Base-by-base conservation (phyloP, 2,113 vertebrate genomes). In the Chionodraco myersi region DNA sequence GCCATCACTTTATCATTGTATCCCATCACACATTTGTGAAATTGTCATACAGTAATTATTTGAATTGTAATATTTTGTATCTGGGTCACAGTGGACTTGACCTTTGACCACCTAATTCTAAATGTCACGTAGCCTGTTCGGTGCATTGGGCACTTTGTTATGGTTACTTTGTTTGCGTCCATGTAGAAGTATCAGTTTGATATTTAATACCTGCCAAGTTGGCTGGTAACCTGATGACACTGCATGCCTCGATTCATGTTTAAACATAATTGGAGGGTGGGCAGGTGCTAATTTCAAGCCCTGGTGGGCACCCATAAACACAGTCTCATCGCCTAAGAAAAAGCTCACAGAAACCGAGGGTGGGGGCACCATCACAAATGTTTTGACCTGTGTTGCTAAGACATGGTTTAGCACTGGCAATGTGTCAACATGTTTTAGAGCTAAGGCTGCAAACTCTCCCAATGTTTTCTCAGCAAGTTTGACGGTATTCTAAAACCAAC, bases 211-310 rank as follows among this genome's bases (percentile, higher is more conserved):
- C 53, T 65, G 61, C 68, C 70, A 78, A 79, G 34, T 74, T 72
- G 26, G 79, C 48, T 63, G 6, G 79, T 74, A 69, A 81, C 65
- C 71, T 59, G 64, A 83, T 57, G 75, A 79, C 47, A 71, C 64
- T 0, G 48, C 21, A 74, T 5, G 8, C 56, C 70, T 56, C 34
- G 10, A 88, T 84, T 57, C 68, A 79, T 72, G 81, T 83, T 82
- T 73, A 75, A 85, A 51, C 52, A 80, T 77, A 75, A 65, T 79
- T 73, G 59, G 52, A 63, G 44, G 69, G 41, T 72, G 69, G 79
- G 71, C 51, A 79, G 69, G 61, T 69, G 62, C 41, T 83, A 23
- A 89, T 90, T 89, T 91, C 82, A 89, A 80, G 87, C 75, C 78
- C 73, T 71, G 48, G 26, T 86, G 74, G 57, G 61, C 62, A 68